A percentile compares a stretch with the other conserved stretches of the same genome.
phyloP scores from a whole-genome alignment of 30 jellyfish, hydroid and myxozoan species.

The Hydra vulgaris region DNA sequence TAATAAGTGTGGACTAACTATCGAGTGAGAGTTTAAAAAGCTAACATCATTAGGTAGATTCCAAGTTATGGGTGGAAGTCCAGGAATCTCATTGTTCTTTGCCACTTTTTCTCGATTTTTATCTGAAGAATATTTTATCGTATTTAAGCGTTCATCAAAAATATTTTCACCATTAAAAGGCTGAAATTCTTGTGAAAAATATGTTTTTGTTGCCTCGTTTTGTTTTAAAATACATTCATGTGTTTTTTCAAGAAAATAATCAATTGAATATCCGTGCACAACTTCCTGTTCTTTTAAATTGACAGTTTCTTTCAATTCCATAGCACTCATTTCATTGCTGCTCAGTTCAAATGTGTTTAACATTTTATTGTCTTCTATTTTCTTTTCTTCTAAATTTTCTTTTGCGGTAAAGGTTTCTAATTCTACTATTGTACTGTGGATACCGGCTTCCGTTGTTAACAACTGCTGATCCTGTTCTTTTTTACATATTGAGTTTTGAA shows the following conservation, averaged over 20 bases:
- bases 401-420: background rate
- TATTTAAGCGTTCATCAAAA: background rate
- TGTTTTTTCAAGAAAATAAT: background rate
- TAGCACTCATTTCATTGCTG: background rate
- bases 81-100: background rate
- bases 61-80: background rate
- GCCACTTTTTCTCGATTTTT: background rate
- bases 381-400: background rate
- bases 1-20: conserved; percentile 13
- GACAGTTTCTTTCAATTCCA: background rate
- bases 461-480: too few relatives aligned
- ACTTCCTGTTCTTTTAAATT: background rate
- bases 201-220: background rate
- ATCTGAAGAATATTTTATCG: background rate
- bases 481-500: too few relatives aligned
- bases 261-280: background rate
- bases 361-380: background rate
- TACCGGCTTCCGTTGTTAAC: too few relatives aligned
- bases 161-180: background rate
- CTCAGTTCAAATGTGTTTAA: background rate
- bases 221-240: background rate
- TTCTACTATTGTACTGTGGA: background rate
- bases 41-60: background rate
- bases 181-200: conserved; percentile 2
- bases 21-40: conserved; percentile 15